A percentile compares a stretch with the other conserved stretches of the same genome.
Conservation (phyloP, 2,797 vertebrate genomes). For the Bradypodion pumilum region DNA sequence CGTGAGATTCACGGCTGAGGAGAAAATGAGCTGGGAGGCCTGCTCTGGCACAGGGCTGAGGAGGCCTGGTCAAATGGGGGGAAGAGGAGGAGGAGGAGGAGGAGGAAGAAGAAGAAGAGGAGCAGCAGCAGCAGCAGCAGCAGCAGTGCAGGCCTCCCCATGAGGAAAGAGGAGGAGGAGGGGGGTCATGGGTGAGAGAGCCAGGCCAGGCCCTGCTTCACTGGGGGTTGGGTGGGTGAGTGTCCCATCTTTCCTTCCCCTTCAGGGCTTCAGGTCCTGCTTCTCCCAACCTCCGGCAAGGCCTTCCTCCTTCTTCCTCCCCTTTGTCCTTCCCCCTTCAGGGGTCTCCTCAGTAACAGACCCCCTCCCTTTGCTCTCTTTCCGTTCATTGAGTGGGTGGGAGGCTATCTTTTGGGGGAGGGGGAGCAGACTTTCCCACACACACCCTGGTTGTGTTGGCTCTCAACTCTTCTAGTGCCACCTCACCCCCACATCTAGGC, state of each 20-base stretch:
- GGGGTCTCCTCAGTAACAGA: conserved; percentile 32
- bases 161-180: not conserved
- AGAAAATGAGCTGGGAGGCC: too few species aligned
- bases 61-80: not conserved
- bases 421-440: not conserved
- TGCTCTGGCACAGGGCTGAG: too few species aligned
- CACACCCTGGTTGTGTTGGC: not conserved
- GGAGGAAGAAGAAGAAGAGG: not conserved
- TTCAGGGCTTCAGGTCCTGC: not conserved
- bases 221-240: not conserved
- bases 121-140: too few species aligned
- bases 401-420: too few species aligned
- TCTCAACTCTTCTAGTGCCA: not conserved
- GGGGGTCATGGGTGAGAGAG: not conserved
- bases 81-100: not conserved
- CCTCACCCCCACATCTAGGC: not conserved
- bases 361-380: too few species aligned
- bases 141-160: not conserved
- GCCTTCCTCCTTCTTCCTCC: not conserved
- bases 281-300: not conserved
- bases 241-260: not conserved
- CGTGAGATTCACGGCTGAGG: too few species aligned
- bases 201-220: not conserved
- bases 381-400: not conserved
- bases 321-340: accelerated